Evolutionary conservation across 2,888 invertebrate species (phyloP), one percentile per base, ranked within the genome.

Genomic region (Lithophane leautieri): DNA sequence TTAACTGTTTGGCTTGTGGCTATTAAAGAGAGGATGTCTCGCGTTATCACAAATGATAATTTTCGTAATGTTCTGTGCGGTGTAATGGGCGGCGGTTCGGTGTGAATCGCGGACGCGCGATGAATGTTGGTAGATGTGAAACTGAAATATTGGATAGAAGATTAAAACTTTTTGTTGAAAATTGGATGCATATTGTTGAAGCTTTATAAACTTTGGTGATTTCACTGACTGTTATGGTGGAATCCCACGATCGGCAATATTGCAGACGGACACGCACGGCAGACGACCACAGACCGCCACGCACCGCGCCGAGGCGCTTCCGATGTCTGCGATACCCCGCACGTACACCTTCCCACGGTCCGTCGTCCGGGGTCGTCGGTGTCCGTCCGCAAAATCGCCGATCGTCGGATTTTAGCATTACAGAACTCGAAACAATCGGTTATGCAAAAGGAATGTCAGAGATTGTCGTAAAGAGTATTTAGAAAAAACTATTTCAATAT

Each of bases 1-100:
- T 93, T 93, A 92, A 92, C 93, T 91, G 93, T 91, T 92, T 92
- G 90, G 91, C 91, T 92, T 88, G 89, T 86, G 88, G 90, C 90
- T 87, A 87, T 91, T 91, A 91, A 90, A 86, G 88, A 85, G 86
- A 82, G 82, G 87, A 85, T 85, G 90, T 86, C 82, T 77, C 78
- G 79, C 81, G 87, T 86, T 89, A 90, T 90, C 86, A 87, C 82
- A 83, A 85, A 88, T 89, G 89, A 87, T 90, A 90, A 90, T 88
- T 91, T 88, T 83, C 79, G 79, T 86, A 84, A 86, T 88, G 81
- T 82, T 85, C 82, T 60, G 62, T 62, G 71, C 81, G 83, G 81
- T 86, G 83, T 83, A 82, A 85, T 77, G 81, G 79, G 81, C 74
- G 82, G 76, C 75, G 61, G 47, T 68, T 4, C 77, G 73, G 83